phyloP scores from a whole-genome alignment of 1,140 invertebrate genomes.

The Macrotrachela quadricornifera region DNA sequence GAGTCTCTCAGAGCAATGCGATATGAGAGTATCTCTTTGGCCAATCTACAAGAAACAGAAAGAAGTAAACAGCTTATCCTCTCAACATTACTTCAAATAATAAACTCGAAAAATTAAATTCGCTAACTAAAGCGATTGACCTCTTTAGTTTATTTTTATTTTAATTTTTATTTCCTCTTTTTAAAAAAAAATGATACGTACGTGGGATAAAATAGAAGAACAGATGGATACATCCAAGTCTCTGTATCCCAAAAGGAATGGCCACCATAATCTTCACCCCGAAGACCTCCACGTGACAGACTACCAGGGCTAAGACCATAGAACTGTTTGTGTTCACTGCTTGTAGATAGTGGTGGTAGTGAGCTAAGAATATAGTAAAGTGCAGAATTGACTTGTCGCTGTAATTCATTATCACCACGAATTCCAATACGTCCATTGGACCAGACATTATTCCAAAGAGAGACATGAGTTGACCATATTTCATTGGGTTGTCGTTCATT shows the following conservation, averaged over 20 bases:
- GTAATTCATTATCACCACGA: background rate
- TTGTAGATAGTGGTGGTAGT: constrained; percentile 16
- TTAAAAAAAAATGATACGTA: no score
- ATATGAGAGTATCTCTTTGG: background rate
- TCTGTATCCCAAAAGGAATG: constrained; percentile 1
- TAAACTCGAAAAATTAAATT: no score
- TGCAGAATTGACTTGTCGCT: background rate
- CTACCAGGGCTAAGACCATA: constrained; percentile 12
- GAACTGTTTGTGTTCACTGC: constrained; percentile 20
- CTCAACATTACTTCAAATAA: no score
- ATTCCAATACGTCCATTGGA: background rate
- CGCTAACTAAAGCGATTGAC: no score
- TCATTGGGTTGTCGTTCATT: no score
- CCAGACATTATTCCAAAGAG: background rate
- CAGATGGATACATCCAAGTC: constrained; percentile 1
- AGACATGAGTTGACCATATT: no score
- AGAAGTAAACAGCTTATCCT: no score
- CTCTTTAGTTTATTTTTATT: no score
- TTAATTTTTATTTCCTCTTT: no score
- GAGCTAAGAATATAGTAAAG: constrained; percentile 7
- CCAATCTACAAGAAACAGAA: background rate
- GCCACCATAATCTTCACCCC: background rate
- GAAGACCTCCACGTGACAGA: background rate
- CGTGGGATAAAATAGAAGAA: background rate
- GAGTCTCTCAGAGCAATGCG: background rate